These are phyloP conservation scores for Argya squamiceps DNA, from an alignment of 2,797 vertebrate genomes.

Conservation along the genomic window DNA sequence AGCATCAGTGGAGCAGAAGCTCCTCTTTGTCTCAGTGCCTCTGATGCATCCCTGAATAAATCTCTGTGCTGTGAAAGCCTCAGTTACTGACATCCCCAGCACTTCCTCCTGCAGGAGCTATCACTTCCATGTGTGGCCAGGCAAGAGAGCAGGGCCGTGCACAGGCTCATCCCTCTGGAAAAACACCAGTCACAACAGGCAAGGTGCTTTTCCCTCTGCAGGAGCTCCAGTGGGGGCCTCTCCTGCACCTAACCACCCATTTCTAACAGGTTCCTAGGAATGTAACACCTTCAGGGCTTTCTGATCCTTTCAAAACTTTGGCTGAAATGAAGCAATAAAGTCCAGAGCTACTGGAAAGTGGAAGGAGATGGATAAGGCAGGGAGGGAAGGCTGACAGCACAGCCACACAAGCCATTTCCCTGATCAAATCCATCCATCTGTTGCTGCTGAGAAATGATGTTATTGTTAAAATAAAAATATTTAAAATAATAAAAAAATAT, in stretches of 20 bases:
- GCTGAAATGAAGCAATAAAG: neutral
- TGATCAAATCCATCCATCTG: neutral
- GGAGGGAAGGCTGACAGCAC: neutral
- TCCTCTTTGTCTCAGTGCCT: neutral
- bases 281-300: neutral
- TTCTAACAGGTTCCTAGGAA: neutral
- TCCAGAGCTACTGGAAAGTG: neutral
- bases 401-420: neutral
- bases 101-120: neutral
- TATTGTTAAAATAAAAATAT: too few species aligned
- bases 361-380: neutral
- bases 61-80: neutral
- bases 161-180: neutral
- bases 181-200: accelerated
- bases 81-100: neutral
- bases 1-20: neutral
- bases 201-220: accelerated
- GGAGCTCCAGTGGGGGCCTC: neutral
- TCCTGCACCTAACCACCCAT: neutral
- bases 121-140: neutral
- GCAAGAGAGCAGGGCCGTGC: accelerated
- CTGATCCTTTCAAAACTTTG: neutral
- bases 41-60: neutral
- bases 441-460: too few species aligned
- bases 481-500: too few species aligned